A percentile compares a stretch with the other conserved stretches of the same genome.
Evolutionary conservation across 2,113 vertebrate genomes (phyloP).

Genomic region (Megalops atlanticus): DNA sequence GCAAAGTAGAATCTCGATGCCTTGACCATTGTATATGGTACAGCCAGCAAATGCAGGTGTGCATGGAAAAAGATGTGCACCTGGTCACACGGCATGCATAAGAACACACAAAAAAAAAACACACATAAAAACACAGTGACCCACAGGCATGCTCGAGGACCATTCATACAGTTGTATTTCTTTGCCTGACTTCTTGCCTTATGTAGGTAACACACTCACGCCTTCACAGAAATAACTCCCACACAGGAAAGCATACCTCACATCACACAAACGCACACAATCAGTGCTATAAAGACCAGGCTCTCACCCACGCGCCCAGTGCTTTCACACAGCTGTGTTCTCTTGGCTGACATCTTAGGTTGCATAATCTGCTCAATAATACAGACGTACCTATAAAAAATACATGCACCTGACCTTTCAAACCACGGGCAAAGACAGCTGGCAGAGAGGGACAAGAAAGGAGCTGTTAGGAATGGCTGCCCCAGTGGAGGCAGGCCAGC

Average conservation of each 20-base stretch:
- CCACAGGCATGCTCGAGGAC: neutral
- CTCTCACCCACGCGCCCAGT: conserved; percentile 29
- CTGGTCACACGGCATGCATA: neutral
- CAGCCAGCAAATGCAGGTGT: neutral
- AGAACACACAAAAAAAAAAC: neutral
- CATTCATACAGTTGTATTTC: neutral
- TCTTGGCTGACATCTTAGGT: conserved; percentile 55
- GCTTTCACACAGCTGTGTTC: conserved; percentile 49
- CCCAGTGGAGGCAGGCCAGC: no score
- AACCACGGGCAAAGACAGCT: conserved; percentile 40
- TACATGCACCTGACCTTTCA: conserved; percentile 62
- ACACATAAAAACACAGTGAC: neutral
- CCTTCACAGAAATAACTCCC: neutral
- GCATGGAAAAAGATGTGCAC: neutral
- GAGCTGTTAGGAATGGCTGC: conserved; percentile 1
- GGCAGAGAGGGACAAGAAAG: conserved; percentile 27
- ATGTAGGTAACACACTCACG: neutral
- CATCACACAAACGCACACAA: neutral
- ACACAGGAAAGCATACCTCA: neutral
- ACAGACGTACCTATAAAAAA: conserved; percentile 64
- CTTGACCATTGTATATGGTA: neutral
- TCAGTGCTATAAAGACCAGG: no score
- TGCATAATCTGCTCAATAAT: conserved; percentile 75
- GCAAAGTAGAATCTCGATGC: no score
- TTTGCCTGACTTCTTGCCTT: neutral